Evolutionary conservation across 2,888 invertebrate species (phyloP), one percentile per base, ranked within the genome.

Genomic region (Eubasilissa splendida): DNA sequence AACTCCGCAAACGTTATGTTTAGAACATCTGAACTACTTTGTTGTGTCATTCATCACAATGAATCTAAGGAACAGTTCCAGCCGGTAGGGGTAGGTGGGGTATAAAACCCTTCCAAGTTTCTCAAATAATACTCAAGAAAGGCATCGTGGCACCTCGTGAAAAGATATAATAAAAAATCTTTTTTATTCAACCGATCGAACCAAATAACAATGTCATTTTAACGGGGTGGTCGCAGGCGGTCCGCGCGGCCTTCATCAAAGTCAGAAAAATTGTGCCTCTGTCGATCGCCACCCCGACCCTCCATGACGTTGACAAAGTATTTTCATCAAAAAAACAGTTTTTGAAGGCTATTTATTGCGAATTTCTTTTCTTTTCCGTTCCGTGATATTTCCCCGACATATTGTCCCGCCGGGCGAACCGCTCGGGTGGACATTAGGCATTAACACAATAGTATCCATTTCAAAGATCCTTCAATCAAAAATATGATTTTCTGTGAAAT

Each of bases 341-440:
- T 22, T 82, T 80, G 82, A 82, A 80, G 76, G 80, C 82, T 80
- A 80, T 82, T 82, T 80, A 80, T 82, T 80, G 75, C 65, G 73
- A 80, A 76, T 80, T 70, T 33, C 52, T 54, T 70, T 65, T 58
- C 52, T 63, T 63, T 70, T 50, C 71, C 65, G 73, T 52, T 60
- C 14, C n/a, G 31, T 52, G 60, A 63, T 53, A 31, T 76, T 63
- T 42, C 42, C 12, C 58, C 74, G 59, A 58, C 74, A 74, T 54
- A 70, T 70, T 70, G 54, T 53, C 22, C 54, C 53, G 53, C 14
- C 10, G 52, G 14, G 8, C 33, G 52, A 8, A n/a, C 66, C 31
- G 33, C 31, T 31, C 33, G 33, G 31, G 65, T 14, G 31, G 9
- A 65, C 33, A 65, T 65, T 65, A 33, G 12, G 11, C 14, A 70